Evolutionary conservation across 2,888 invertebrate genomes (phyloP).

Genomic region (Nowickia ferox): DNA sequence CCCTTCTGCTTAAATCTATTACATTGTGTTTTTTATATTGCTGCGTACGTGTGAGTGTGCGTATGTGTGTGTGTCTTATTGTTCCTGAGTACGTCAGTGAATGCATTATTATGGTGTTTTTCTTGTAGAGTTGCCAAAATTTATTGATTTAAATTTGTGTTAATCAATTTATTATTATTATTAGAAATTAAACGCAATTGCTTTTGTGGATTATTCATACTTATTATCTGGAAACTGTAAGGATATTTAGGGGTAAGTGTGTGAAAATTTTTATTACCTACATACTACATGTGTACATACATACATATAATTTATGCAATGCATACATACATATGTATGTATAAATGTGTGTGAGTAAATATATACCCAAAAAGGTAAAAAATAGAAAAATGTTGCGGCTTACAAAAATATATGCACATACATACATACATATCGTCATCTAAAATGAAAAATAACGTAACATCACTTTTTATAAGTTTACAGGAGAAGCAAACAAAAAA

Average conservation of each 20-base stretch:
- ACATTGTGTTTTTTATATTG: neutral
- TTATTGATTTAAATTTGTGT: constrained; percentile 43
- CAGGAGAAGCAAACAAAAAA: no score
- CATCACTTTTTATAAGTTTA: no score
- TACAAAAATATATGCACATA: no score
- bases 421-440: no score
- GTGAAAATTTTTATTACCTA: neutral
- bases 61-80: constrained; percentile 18
- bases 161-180: constrained; percentile 38
- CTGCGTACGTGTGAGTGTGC: neutral
- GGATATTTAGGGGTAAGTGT: constrained; percentile 37
- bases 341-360: no score
- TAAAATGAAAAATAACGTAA: no score
- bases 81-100: constrained; percentile 54
- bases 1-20: neutral
- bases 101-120: constrained; percentile 27
- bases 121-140: constrained; percentile 61
- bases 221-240: neutral
- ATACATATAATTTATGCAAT: no score
- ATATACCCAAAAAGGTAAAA: no score
- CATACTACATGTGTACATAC: neutral
- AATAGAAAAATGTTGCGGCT: no score
- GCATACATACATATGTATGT: no score
- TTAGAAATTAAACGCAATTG: constrained; percentile 28
- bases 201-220: constrained; percentile 47